A percentile compares a stretch with the other conserved stretches of the same genome.
These are phyloP conservation scores for Poeciliopsis gracilis DNA, from an alignment of 2,797 vertebrate species.

Conservation along the genomic window DNA sequence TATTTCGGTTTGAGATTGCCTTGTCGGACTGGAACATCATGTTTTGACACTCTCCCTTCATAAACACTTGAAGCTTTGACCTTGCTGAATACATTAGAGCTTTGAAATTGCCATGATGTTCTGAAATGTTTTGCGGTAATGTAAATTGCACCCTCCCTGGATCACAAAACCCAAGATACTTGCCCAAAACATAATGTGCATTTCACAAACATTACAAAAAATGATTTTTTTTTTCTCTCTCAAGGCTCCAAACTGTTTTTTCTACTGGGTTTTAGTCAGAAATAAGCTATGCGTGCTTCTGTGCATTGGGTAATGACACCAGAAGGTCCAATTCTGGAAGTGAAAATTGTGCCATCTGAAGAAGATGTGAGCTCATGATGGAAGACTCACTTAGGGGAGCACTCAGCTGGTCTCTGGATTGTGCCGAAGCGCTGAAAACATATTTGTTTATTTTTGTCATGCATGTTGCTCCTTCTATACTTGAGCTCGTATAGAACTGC, in stretches of 20 bases:
- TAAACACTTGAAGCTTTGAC: constrained; percentile 29
- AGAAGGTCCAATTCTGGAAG: constrained; percentile 63
- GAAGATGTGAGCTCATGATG: constrained; percentile 56
- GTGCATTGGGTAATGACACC: constrained; percentile 58
- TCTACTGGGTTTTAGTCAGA: constrained; percentile 24
- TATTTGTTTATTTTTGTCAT: constrained; percentile 33
- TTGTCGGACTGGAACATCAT: background rate
- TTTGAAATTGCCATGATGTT: constrained; percentile 11
- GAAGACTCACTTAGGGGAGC: constrained; percentile 62
- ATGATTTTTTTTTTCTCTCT: background rate
- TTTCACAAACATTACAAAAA: constrained; percentile 26
- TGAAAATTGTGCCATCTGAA: constrained; percentile 62
- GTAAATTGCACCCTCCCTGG: background rate
- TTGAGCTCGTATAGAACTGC: background rate
- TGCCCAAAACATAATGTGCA: constrained; percentile 16
- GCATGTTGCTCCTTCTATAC: constrained; percentile 14
- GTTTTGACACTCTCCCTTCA: background rate
- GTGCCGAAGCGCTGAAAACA: constrained; percentile 33
- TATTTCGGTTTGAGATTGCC: background rate
- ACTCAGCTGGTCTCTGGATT: constrained; percentile 50
- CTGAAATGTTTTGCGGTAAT: background rate
- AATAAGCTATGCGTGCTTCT: constrained; percentile 38
- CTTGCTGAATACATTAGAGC: constrained; percentile 35
- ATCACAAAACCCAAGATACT: constrained; percentile 4
- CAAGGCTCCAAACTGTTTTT: constrained; percentile 12